A percentile compares a stretch with the other conserved stretches of the same genome.
These are phyloP conservation scores for Dryobota labecula DNA, from an alignment of 2,888 invertebrate species.

Conservation along the genomic window DNA sequence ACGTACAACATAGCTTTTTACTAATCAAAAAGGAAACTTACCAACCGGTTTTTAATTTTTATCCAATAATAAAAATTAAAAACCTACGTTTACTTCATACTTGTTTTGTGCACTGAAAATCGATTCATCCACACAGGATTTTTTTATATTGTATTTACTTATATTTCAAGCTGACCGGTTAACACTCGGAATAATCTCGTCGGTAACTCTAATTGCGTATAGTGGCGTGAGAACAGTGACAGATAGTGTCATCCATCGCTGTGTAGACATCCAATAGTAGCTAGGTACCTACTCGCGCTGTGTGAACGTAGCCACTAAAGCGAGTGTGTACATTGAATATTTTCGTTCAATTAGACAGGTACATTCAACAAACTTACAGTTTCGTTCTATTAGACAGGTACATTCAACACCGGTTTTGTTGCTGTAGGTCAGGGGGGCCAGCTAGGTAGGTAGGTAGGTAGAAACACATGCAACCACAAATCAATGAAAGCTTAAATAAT, in stretches of 20 bases:
- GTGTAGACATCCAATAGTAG: constrained; percentile 6
- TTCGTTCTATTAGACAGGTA: too few species aligned
- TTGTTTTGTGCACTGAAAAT: neutral
- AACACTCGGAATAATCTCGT: constrained; percentile 11
- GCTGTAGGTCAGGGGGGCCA: neutral
- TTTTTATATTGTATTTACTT: neutral
- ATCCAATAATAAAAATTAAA: neutral
- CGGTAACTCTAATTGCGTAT: constrained; percentile 26
- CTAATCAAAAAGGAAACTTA: neutral
- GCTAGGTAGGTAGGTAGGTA: neutral
- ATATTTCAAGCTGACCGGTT: constrained; percentile 11
- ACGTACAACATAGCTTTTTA: neutral
- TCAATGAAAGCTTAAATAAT: neutral
- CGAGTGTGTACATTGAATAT: too few species aligned
- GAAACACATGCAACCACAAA: constrained; percentile 5
- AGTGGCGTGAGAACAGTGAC: constrained; percentile 28
- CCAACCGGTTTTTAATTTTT: neutral
- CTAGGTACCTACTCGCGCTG: too few species aligned
- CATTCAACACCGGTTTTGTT: neutral
- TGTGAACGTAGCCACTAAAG: too few species aligned
- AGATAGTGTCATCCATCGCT: constrained; percentile 35
- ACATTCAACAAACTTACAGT: neutral
- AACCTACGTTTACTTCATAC: neutral
- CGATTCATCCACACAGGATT: neutral
- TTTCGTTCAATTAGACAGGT: too few species aligned